Base-by-base conservation (phyloP, 2,888 invertebrate genomes). In the Buathra laborator region DNA sequence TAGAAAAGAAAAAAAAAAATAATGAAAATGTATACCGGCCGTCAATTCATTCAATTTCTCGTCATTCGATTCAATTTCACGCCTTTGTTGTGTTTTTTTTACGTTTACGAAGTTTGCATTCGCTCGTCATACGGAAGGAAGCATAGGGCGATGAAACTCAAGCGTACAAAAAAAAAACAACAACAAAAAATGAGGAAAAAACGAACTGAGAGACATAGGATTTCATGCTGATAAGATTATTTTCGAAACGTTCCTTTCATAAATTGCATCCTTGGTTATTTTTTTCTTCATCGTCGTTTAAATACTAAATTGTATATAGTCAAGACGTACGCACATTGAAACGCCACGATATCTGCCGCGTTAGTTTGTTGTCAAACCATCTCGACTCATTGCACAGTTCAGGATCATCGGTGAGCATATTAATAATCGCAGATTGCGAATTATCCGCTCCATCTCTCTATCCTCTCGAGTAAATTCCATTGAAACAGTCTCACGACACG, bases 301-400 rank as follows among this genome's bases (percentile, higher is more conserved):
- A 76, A 80, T 70, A 67, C 74, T 75, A 79, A 79, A 66, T 82
- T 81, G 78, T 75, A 82, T 75, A 81, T 81, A 85, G 82, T 85
- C 75, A 82, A 79, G 79, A 79, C 68, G 71, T 81, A 81, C 76
- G 81, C 72, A 77, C 77, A 71, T 74, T 59, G 78, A 75, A 79
- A 82, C 82, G 62, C 82, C 74, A 78, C 75, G 75, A 68, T 81
- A 72, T 74, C 64, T 48, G 80, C 37, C 48, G 67, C 48, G 46
- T 79, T 32, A 68, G 79, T 79, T 75, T 64, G 44, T 64, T 46
- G 59, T 75, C 48, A 84, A 89, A 89, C 87, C 44, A 84, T 89
- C 86, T 89, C 86, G 89, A 90, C 89, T 89, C 88, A 90, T 91
- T 91, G 91, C 91, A 91, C 91, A 88, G 86, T 91, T 87, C 86